Percentiles rank a stretch among this genome's conserved stretches.
Conservation (phyloP, 2,797 vertebrate genomes). For the Periophthalmus magnuspinnatus region DNA sequence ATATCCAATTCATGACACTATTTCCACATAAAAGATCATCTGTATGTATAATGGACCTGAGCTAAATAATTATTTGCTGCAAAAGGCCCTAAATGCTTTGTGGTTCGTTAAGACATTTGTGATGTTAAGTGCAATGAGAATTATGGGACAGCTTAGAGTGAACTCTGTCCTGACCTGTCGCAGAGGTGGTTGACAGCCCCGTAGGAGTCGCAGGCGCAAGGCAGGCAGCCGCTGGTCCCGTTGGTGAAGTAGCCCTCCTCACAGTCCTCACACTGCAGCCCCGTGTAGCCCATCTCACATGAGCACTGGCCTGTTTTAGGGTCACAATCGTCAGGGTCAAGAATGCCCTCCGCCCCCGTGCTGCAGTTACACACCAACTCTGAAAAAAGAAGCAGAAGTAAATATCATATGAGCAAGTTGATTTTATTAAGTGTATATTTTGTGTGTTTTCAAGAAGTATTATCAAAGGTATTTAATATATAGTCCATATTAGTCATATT, state of each 20-base stretch:
- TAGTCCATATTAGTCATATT: too few species aligned
- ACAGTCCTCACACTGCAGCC: conserved; percentile 79
- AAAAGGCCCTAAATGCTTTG: conserved; percentile 1
- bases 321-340: conserved; percentile 71
- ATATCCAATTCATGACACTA: not conserved
- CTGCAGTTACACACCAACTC: conserved; percentile 81
- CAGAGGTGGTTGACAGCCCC: conserved; percentile 72
- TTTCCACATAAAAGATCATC: not conserved
- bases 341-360: conserved; percentile 69
- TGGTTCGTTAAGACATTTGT: conserved; percentile 1
- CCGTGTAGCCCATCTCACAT: conserved; percentile 72
- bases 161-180: conserved; percentile 75
- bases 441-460: not conserved
- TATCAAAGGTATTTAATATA: too few species aligned
- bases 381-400: conserved; percentile 32
- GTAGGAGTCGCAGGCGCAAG: conserved; percentile 77
- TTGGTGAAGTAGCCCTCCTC: conserved; percentile 79
- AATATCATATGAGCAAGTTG: not conserved
- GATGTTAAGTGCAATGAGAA: not conserved
- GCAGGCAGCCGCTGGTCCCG: conserved; percentile 75
- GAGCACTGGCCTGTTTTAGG: conserved; percentile 71
- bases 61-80: not conserved
- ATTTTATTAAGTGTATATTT: not conserved
- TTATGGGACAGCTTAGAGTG: not conserved
- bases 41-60: too few species aligned